Evolutionary conservation across 2,888 invertebrate genomes (phyloP).

Genomic region (Pammene aurita): DNA sequence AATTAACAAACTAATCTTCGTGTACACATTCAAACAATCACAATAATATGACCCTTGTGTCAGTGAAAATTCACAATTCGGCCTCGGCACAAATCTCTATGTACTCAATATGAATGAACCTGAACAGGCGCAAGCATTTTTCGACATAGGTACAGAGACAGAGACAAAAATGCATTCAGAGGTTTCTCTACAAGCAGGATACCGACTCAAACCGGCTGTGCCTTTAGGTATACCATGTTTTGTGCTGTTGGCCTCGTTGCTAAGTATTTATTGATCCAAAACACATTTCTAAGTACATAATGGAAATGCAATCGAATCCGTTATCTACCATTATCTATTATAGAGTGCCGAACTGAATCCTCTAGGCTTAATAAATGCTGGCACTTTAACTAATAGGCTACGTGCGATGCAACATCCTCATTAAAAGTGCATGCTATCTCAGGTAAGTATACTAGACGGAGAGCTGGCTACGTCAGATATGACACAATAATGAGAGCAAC

Average conservation of each 20-base stretch:
- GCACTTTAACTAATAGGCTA: conserved; percentile 12
- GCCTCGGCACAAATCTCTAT: too few species aligned
- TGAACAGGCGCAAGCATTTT: too few species aligned
- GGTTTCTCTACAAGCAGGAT: background rate
- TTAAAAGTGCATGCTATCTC: conserved; percentile 23
- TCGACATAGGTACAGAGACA: too few species aligned
- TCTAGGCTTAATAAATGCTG: conserved; percentile 7
- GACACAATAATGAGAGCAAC: too few species aligned
- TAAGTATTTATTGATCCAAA: conserved; percentile 17
- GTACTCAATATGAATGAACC: too few species aligned
- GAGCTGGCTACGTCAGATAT: too few species aligned
- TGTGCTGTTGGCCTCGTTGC: conserved; percentile 15
- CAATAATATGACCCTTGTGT: too few species aligned
- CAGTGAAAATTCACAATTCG: too few species aligned
- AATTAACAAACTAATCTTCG: background rate
- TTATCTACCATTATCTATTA: conserved; percentile 28
- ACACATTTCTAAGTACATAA: conserved; percentile 22
- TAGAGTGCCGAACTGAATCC: conserved; percentile 10
- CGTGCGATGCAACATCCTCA: conserved; percentile 7
- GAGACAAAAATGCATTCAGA: background rate
- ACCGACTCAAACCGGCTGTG: background rate
- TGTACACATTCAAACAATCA: background rate
- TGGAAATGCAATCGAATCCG: conserved; percentile 25
- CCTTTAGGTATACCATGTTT: background rate
- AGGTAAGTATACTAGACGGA: background rate